Conservation (phyloP, 1,140 invertebrate genomes). For the Paralvinella palmiformis region DNA sequence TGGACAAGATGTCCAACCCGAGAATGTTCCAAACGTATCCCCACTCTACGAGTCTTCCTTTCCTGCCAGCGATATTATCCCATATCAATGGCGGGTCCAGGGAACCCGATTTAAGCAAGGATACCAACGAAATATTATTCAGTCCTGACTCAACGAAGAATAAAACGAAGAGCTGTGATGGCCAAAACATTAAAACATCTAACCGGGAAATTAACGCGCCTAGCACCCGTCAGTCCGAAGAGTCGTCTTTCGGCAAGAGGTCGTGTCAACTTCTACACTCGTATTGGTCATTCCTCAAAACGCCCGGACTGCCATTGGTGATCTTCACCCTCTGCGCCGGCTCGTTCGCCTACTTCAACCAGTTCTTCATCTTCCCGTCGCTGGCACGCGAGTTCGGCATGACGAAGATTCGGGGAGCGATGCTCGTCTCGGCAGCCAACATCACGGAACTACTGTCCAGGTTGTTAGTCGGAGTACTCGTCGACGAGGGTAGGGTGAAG, state of each 20-base stretch:
- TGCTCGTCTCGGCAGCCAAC: background rate
- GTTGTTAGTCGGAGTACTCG: background rate
- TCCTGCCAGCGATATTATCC: too few species aligned
- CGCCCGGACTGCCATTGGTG: background rate
- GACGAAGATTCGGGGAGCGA: background rate
- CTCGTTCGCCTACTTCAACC: background rate
- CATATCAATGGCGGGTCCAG: too few species aligned
- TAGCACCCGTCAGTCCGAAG: background rate
- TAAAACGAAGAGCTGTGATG: too few species aligned
- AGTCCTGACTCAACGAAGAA: too few species aligned
- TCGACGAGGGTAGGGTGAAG: background rate
- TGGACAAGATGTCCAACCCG: too few species aligned
- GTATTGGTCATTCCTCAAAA: too few species aligned
- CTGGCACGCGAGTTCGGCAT: background rate
- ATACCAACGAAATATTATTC: too few species aligned
- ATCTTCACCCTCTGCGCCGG: background rate
- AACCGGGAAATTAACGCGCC: background rate
- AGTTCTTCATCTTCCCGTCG: background rate
- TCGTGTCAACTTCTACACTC: too few species aligned
- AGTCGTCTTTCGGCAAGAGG: background rate
- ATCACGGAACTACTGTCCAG: background rate
- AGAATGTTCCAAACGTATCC: too few species aligned
- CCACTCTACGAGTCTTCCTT: too few species aligned
- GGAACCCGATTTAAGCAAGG: too few species aligned
- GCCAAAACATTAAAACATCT: too few species aligned